These are phyloP conservation scores for Aplysia californica DNA, from an alignment of 1,140 invertebrate species.

Conservation along the genomic window DNA sequence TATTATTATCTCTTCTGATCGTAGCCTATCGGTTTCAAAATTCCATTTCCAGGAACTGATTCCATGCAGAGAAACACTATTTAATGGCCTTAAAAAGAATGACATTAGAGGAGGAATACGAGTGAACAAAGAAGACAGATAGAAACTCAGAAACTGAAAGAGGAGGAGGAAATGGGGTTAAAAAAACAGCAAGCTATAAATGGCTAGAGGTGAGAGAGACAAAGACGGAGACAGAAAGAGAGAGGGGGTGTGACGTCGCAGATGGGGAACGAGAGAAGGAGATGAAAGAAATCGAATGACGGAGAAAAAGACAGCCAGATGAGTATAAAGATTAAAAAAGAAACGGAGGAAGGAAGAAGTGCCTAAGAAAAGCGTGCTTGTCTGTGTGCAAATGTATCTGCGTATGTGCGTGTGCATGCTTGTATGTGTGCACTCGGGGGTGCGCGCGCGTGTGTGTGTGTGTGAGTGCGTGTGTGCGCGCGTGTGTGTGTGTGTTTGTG, in stretches of 20 bases:
- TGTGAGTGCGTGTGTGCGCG: no score
- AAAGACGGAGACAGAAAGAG: background rate
- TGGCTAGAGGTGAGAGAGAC: background rate
- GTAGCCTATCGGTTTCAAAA: no score
- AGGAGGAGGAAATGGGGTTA: background rate
- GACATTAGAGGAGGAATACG: no score
- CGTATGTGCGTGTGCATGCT: background rate
- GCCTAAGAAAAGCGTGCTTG: background rate
- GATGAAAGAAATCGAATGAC: background rate
- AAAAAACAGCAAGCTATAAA: background rate
- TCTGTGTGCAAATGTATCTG: background rate
- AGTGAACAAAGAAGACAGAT: background rate
- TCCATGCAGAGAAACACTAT: no score
- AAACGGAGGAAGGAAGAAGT: background rate
- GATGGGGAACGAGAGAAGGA: background rate
- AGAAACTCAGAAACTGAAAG: background rate
- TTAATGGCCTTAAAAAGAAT: no score
- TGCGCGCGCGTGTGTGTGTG: no score
- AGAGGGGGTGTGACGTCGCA: background rate
- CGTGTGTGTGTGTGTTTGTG: background rate
- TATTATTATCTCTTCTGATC: no score
- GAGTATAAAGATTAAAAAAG: background rate
- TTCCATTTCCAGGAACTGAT: no score
- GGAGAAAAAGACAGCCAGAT: background rate
- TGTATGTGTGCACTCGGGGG: background rate